A percentile compares a stretch with the other conserved stretches of the same genome.
phyloP scores from a whole-genome alignment of 2,888 invertebrate genomes.

The Amiota minor region DNA sequence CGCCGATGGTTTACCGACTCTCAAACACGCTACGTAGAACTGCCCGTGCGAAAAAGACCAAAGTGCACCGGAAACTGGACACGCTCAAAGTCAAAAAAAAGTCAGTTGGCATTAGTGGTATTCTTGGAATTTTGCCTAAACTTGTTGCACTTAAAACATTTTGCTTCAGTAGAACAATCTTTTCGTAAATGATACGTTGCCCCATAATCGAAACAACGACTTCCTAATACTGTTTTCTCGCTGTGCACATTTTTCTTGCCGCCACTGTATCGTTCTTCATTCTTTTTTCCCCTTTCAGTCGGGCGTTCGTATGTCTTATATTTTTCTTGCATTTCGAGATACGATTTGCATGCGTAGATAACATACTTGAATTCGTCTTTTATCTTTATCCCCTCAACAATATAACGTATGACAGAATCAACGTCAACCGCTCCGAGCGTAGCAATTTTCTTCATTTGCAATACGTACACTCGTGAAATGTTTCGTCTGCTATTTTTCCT shows the following conservation, averaged over 20 bases:
- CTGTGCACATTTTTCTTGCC: too few species aligned
- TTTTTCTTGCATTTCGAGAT: not conserved
- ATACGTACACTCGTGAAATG: constrained; percentile 35
- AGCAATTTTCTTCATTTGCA: constrained; percentile 32
- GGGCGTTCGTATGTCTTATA: not conserved
- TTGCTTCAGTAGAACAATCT: constrained; percentile 21
- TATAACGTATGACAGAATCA: constrained; percentile 33
- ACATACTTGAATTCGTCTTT: constrained; percentile 8
- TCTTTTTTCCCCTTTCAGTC: constrained; percentile 10
- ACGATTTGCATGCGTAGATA: not conserved
- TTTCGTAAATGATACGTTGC: constrained; percentile 24
- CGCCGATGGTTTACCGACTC: too few species aligned
- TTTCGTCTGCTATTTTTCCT: constrained; percentile 32
- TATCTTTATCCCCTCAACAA: constrained; percentile 25
- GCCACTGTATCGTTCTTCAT: too few species aligned
- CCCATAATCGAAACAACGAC: constrained; percentile 25
- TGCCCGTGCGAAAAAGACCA: too few species aligned
- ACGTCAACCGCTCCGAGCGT: constrained; percentile 27
- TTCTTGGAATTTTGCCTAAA: constrained; percentile 16
- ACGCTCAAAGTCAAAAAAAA: too few species aligned
- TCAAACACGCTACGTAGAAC: too few species aligned
- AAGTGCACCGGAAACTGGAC: too few species aligned
- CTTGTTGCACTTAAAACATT: constrained; percentile 29
- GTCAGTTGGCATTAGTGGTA: too few species aligned
- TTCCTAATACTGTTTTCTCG: too few species aligned